phyloP scores from a whole-genome alignment of 2,113 vertebrate species.

The Athene noctua region DNA sequence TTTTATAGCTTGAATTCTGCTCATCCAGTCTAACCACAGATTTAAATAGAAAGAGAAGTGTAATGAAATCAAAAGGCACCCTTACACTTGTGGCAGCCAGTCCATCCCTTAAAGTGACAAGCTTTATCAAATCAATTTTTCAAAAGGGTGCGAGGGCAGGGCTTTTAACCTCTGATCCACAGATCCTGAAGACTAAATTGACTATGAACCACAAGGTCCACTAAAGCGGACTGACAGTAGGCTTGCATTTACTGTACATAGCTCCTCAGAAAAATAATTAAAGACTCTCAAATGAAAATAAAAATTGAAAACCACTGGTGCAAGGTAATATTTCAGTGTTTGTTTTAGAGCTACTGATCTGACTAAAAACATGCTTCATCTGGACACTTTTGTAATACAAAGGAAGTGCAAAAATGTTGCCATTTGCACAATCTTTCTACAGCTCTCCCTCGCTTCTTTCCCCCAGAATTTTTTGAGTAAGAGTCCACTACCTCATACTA shows the following conservation, averaged over 20 bases:
- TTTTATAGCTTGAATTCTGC: neutral
- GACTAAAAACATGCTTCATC: neutral
- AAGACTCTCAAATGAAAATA: neutral
- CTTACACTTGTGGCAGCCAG: neutral
- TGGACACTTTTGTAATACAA: neutral
- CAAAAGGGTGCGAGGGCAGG: neutral
- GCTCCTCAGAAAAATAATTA: neutral
- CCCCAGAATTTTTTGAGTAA: neutral
- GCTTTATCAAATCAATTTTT: neutral
- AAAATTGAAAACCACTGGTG: neutral
- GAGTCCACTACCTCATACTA: rapidly evolving
- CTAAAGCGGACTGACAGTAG: neutral
- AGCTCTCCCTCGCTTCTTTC: neutral
- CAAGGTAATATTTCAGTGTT: neutral
- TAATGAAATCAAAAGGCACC: neutral
- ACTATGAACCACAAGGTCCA: neutral
- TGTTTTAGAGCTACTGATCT: neutral
- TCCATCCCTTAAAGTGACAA: neutral
- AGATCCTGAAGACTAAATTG: neutral
- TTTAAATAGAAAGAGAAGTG: neutral
- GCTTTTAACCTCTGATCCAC: neutral
- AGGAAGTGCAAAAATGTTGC: neutral
- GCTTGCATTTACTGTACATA: neutral
- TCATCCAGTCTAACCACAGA: neutral
- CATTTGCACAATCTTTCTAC: neutral